A percentile compares a stretch with the other conserved stretches of the same genome.
phyloP scores from a whole-genome alignment of 2,113 vertebrate genomes.

The Anser brachyrhynchus region DNA sequence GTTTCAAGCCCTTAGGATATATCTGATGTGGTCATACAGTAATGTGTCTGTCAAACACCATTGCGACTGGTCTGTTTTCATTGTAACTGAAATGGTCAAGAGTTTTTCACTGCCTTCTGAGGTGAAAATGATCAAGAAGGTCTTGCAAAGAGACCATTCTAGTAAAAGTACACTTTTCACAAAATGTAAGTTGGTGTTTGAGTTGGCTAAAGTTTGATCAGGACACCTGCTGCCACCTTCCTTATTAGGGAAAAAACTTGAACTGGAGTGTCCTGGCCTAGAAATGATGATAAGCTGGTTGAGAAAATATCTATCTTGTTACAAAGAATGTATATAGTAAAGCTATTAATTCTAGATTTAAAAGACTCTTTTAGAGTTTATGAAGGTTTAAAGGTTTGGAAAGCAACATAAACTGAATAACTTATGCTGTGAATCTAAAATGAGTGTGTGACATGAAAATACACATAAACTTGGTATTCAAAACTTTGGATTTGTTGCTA shows the following conservation, averaged over 20 bases:
- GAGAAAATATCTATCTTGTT: background rate
- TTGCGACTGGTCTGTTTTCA: background rate
- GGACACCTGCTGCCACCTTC: rapidly evolving
- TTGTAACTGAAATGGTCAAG: background rate
- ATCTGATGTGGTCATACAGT: background rate
- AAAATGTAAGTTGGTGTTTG: background rate
- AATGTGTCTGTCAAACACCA: background rate
- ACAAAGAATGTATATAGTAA: background rate
- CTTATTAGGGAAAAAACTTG: background rate
- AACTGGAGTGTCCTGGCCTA: background rate
- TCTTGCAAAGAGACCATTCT: background rate
- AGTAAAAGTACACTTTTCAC: background rate
- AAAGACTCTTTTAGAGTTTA: background rate
- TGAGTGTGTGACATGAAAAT: background rate
- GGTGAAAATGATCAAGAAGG: background rate
- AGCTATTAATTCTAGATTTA: background rate
- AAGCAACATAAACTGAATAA: background rate
- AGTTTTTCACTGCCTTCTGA: background rate
- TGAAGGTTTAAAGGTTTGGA: background rate
- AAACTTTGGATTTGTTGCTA: background rate
- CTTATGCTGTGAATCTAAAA: background rate
- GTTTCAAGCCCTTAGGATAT: background rate
- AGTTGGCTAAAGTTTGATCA: background rate
- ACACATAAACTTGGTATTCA: background rate
- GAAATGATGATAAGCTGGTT: background rate